Conservation (phyloP, 2,797 vertebrate genomes). For the Girardinus metallicus region DNA sequence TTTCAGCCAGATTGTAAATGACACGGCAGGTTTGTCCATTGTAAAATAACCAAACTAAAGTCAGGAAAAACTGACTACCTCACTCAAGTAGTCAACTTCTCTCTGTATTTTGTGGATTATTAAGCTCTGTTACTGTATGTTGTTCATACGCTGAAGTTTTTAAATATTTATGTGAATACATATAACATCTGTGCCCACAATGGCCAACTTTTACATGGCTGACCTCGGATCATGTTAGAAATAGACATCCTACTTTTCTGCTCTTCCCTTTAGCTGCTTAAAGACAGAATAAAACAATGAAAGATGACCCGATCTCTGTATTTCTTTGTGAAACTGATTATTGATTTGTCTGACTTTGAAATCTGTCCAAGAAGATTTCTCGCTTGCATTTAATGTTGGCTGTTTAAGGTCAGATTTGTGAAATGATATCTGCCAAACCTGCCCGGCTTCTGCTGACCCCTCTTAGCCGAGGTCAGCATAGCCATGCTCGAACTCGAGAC, state of each 20-base stretch:
- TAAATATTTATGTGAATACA: slow-evolving; percentile 13
- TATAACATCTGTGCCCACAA: not conserved
- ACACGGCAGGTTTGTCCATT: not conserved
- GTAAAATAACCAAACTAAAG: not conserved
- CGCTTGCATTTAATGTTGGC: slow-evolving; percentile 59
- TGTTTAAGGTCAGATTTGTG: slow-evolving; percentile 57
- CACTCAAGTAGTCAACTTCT: not conserved
- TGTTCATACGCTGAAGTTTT: not conserved
- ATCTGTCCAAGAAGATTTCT: slow-evolving; percentile 58
- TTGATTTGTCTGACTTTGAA: slow-evolving; percentile 56
- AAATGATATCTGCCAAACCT: slow-evolving; percentile 70
- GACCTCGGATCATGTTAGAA: slow-evolving; percentile 11
- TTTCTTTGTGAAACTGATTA: slow-evolving; percentile 43
- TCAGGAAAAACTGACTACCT: not conserved
- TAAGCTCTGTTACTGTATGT: not conserved
- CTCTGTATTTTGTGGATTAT: slow-evolving; percentile 1
- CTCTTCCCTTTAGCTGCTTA: slow-evolving; percentile 14
- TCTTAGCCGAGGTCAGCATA: slow-evolving; percentile 73
- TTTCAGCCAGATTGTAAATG: not conserved
- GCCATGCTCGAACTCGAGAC: slow-evolving; percentile 64
- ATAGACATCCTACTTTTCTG: slow-evolving; percentile 18
- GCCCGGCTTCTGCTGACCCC: slow-evolving; percentile 64
- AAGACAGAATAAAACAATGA: slow-evolving; percentile 45
- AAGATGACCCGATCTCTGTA: slow-evolving; percentile 50
- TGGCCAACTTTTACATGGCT: slow-evolving; percentile 14